Evolutionary conservation across 2,797 vertebrate genomes (phyloP), one percentile per base, ranked within the genome.

Genomic region (Geotrypetes seraphini): DNA sequence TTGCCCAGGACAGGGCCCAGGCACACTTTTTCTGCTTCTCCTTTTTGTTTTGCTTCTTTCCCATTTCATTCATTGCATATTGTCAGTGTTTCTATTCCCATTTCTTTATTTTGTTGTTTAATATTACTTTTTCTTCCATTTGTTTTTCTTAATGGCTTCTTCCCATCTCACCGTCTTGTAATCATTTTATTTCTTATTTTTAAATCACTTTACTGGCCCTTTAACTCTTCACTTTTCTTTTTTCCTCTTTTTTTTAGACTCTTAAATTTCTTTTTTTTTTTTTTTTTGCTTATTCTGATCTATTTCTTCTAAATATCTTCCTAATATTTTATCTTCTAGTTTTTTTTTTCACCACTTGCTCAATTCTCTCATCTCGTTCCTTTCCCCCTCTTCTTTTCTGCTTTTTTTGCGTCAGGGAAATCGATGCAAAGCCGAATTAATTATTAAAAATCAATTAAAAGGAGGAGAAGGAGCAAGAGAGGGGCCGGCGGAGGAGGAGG

Each of bases 391-490:
- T 15, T 16, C 14, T 17, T 38, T 3, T 9, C n/a, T n/a, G n/a
- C n/a, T n/a, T n/a, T n/a, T n/a, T n/a, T n/a, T n/a, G n/a, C n/a
- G n/a, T 22, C 12, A 72, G 63, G 75, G 65, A 75, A 82, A 87
- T 87, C 84, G 75, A 85, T 85, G 69, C 60, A 64, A 73, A 60
- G 81, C 73, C 73, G 79, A 85, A 81, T 85, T 87, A 84, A 87
- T 85, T 84, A 84, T 80, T 66, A 67, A 79, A 84, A 85, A 87
- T 87, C 84, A 85, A 85, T 87, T 84, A 85, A 78, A 64, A 82
- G 79, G 78, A 79, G 77, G 79, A 66, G 72, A 75, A 11, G 26
- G 26, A n/a, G n/a, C n/a, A n/a, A n/a, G n/a, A n/a, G 12, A 13
- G 18, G 24, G 26, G 39, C 22, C 38, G 18, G 10, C 3, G 14